phyloP scores from a whole-genome alignment of 2,797 vertebrate species.

The Halcyon smyrnensis region DNA sequence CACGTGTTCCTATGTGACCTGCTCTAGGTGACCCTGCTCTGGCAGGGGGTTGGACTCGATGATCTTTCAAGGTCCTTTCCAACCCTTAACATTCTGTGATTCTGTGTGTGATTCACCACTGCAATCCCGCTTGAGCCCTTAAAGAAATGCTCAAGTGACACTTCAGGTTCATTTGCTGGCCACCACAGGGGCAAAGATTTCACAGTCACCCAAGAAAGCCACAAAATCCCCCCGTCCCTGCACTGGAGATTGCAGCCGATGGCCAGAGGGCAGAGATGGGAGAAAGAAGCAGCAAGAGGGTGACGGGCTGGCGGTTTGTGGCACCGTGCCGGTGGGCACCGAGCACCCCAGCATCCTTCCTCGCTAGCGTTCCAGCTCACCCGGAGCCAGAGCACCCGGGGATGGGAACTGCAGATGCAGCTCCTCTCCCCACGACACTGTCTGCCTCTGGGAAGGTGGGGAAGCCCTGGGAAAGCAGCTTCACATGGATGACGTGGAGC shows the following conservation, averaged over 20 bases:
- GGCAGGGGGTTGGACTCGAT: no score
- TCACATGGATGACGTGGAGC: rapidly evolving
- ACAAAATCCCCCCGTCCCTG: background rate
- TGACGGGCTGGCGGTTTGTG: background rate
- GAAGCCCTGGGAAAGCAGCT: background rate
- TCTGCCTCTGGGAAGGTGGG: background rate
- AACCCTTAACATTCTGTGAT: no score
- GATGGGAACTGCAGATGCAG: background rate
- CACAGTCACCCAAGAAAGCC: background rate
- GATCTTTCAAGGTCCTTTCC: no score
- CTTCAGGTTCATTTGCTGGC: background rate
- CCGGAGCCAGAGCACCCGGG: background rate
- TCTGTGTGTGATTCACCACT: background rate
- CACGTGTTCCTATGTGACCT: no score
- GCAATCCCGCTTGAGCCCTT: background rate
- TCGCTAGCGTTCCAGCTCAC: background rate
- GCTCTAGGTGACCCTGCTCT: no score
- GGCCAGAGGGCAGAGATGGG: background rate
- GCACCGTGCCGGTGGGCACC: background rate
- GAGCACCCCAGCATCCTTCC: background rate
- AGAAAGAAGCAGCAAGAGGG: background rate
- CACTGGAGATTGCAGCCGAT: rapidly evolving
- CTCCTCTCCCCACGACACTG: background rate
- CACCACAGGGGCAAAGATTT: background rate
- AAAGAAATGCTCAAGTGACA: background rate